phyloP scores from a whole-genome alignment of 2,888 invertebrate species.

The Gortyna flavago region DNA sequence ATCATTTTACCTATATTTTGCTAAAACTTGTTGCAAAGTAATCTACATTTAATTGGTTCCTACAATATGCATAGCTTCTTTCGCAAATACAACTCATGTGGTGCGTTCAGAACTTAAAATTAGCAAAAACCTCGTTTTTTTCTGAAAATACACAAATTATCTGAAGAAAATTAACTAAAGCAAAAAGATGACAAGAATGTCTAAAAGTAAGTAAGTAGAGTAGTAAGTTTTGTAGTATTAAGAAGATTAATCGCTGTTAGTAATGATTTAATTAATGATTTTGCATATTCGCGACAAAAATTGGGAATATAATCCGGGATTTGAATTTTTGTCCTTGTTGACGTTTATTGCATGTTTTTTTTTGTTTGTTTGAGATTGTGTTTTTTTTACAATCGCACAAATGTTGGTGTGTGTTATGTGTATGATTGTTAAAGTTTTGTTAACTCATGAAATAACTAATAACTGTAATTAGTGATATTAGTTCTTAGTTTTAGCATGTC shows the following conservation, averaged over 20 bases:
- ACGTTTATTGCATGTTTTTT: constrained; percentile 6
- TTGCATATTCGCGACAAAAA: neutral
- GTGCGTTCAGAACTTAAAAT: constrained; percentile 24
- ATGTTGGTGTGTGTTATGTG: neutral
- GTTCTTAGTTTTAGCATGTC: neutral
- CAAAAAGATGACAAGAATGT: too few species aligned
- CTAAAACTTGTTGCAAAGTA: neutral
- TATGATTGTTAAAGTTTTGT: constrained; percentile 1
- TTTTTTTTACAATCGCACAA: neutral
- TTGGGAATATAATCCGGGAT: neutral
- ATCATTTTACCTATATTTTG: neutral
- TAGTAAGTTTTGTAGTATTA: fast-evolving
- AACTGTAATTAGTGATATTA: neutral
- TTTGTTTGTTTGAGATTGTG: constrained; percentile 30
- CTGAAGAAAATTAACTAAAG: too few species aligned
- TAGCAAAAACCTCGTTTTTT: neutral
- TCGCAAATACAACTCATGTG: constrained; percentile 10
- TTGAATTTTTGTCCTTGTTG: constrained; percentile 31
- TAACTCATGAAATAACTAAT: neutral
- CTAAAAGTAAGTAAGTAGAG: too few species aligned
- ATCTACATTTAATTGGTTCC: neutral
- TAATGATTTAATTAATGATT: neutral
- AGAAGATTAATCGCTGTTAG: neutral
- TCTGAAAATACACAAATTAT: neutral
- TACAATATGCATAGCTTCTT: neutral